Percentiles rank a stretch among this genome's conserved stretches.
Conservation (phyloP, 2,113 vertebrate genomes). For the Camelus dromedarius region DNA sequence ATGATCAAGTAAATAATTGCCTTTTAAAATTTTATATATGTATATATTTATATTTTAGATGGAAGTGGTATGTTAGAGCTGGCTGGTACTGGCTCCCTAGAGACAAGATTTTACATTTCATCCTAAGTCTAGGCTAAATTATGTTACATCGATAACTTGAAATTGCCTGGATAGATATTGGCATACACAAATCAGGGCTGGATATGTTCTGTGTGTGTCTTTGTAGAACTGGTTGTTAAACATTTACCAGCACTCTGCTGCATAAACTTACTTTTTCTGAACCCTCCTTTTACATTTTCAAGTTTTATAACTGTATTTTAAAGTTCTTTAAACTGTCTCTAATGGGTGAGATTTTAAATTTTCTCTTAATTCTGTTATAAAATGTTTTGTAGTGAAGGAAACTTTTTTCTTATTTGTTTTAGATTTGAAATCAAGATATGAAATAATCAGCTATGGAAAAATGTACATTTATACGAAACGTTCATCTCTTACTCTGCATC, state of each 20-base stretch:
- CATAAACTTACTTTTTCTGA: neutral
- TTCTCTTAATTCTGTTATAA: neutral
- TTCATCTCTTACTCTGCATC: neutral
- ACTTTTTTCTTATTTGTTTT: neutral
- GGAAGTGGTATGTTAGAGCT: neutral
- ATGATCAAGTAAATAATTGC: neutral
- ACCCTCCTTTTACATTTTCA: neutral
- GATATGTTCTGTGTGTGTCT: neutral
- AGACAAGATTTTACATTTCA: neutral
- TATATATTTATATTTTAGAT: neutral
- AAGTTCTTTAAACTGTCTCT: neutral
- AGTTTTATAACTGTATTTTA: neutral
- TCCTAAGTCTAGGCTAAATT: neutral
- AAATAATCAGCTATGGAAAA: neutral
- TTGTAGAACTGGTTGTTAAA: neutral
- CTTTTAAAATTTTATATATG: neutral
- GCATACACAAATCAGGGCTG: neutral
- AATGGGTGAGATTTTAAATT: neutral
- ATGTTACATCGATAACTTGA: neutral
- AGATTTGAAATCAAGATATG: slow-evolving; percentile 31
- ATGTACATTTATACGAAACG: neutral
- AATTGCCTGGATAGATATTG: neutral
- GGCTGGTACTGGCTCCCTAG: neutral
- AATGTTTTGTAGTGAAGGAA: neutral
- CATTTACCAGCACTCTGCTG: neutral